Conservation (phyloP, 2,797 vertebrate genomes). For the Sebastes matsubarae region DNA sequence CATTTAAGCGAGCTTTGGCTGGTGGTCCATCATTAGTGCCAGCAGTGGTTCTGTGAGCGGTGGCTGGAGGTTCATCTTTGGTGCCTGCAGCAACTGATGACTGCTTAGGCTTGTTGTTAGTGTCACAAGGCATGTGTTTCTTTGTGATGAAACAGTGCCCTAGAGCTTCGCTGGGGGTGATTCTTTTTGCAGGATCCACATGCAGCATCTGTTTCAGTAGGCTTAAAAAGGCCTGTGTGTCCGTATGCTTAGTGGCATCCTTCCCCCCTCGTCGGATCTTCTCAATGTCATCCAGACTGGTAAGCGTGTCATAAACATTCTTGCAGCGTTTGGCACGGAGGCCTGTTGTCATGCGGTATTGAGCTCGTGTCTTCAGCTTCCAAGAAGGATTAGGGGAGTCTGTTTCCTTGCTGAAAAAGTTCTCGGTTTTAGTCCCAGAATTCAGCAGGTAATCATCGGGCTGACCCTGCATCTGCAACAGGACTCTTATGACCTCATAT, state of each 20-base stretch:
- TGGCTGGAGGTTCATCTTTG: no score
- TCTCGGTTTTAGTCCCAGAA: rapidly evolving
- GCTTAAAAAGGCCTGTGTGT: not conserved
- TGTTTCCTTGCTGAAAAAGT: not conserved
- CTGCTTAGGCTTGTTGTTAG: not conserved
- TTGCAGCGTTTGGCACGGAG: not conserved
- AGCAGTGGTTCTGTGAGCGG: not conserved
- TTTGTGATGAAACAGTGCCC: not conserved
- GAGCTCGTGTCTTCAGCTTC: not conserved
- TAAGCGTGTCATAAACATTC: not conserved
- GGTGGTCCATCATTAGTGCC: not conserved
- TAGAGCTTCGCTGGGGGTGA: not conserved
- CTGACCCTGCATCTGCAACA: not conserved
- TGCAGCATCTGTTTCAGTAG: not conserved
- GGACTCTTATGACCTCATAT: not conserved
- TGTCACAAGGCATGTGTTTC: not conserved
- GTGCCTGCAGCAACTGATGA: not conserved
- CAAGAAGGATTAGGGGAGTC: not conserved
- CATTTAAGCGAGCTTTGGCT: not conserved
- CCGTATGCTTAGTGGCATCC: not conserved
- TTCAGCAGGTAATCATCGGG: not conserved
- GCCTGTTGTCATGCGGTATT: not conserved
- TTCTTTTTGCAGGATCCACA: not conserved
- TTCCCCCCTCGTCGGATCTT: not conserved
- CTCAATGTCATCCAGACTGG: not conserved